Base-by-base conservation (phyloP, 2,113 vertebrate genomes). In the Canis aureus region DNA sequence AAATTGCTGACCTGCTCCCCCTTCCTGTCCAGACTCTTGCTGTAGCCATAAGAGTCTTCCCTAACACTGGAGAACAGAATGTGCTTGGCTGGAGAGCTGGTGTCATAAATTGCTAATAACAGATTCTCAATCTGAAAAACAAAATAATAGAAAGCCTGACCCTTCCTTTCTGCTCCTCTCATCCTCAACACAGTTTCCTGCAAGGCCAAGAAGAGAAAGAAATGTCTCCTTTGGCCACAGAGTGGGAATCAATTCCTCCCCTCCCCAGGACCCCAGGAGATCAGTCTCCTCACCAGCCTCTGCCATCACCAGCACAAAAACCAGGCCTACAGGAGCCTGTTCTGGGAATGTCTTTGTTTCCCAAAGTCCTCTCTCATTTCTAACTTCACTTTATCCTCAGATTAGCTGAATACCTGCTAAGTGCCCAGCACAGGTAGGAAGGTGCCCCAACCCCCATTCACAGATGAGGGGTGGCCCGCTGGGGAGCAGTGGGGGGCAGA, bases 81-180 rank as follows among this genome's bases (percentile, higher is more conserved):
- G 97, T 97, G 95, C 97, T 97, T 97, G 97, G 96, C 97, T 88
- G 55, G 73, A 76, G 90, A 96, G 84, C 64, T 84, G 83, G 83
- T 27, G 71, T 55, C 96, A 96, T 96, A 97, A 97, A 96, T 96
- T 90, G 94, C 88, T 88, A 92, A 87, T 94, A 96, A 89, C 87
- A 96, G 67, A 81, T 55, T 90, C 93, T 91, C 60, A 1, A 20
- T 91, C 81, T 95, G 59, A 93, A 97, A 98, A 97, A 96, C 79
- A 98, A 97, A 95, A 84, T 94, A 66, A 43, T 1, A 89, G 92
- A 60, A 69, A 51, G 25, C 35, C 62, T 92, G 62, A 69, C 88
- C 80, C 90, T 95, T 84, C 91, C 91, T 82, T 93, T 97, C 96
- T 64, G 43, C 8, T 82, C n/a, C 13, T 60, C 91, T 95, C 55